phyloP scores from a whole-genome alignment of 2,888 invertebrate genomes.

The Epirrhoe alternata region DNA sequence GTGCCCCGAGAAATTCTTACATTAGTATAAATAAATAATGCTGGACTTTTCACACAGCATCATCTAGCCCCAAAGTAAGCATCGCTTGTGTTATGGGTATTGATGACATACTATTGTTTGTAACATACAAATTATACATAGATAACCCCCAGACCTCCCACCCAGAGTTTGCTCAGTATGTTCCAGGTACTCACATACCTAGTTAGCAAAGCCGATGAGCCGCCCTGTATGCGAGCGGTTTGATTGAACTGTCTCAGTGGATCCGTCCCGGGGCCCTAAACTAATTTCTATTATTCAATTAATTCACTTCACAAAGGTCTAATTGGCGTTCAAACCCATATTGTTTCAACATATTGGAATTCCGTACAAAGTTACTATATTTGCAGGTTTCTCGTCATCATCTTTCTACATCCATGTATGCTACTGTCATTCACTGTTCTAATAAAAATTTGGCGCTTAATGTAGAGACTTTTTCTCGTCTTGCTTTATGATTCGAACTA shows the following conservation, averaged over 20 bases:
- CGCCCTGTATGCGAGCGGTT: neutral
- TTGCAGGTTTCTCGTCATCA: neutral
- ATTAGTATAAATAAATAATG: too few species aligned
- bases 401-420: neutral
- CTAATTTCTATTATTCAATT: neutral
- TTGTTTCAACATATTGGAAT: neutral
- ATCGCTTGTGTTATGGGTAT: too few species aligned
- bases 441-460: neutral
- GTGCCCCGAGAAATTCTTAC: neutral
- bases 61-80: too few species aligned
- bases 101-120: too few species aligned
- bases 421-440: neutral
- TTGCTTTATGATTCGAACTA: conserved; percentile 3
- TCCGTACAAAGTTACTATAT: neutral
- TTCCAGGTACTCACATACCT: neutral
- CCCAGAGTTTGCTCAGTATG: too few species aligned
- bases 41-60: too few species aligned
- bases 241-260: neutral
- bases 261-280: neutral
- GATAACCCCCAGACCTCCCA: too few species aligned
- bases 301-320: neutral
- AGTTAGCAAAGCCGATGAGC: neutral
- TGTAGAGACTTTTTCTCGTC: neutral
- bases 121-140: too few species aligned
- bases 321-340: neutral